Conservation (phyloP, 2,888 invertebrate genomes). For the Agrochola macilenta region DNA sequence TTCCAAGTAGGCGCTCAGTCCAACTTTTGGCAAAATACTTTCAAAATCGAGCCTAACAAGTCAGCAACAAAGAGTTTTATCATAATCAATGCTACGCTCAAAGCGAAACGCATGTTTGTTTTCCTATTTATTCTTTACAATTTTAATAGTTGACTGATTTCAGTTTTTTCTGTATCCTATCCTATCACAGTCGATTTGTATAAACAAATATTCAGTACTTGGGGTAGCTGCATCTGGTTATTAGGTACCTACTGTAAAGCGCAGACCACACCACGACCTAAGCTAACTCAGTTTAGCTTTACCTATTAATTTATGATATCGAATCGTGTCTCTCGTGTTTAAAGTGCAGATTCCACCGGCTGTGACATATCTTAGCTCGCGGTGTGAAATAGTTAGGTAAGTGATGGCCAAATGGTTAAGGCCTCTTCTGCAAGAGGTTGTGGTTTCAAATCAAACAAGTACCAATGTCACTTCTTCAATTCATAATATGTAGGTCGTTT, state of each 20-base stretch:
- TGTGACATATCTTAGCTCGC: too few species aligned
- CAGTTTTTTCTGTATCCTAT: not conserved
- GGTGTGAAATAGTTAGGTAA: too few species aligned
- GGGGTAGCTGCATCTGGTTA: not conserved
- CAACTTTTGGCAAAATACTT: not conserved
- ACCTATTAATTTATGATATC: too few species aligned
- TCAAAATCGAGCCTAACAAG: not conserved
- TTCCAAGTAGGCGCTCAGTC: not conserved
- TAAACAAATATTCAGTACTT: not conserved
- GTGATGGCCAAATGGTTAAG: not conserved
- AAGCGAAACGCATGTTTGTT: conserved; percentile 3
- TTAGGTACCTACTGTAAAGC: not conserved
- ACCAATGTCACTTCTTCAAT: too few species aligned
- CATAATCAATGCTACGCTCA: not conserved
- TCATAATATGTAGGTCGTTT: too few species aligned
- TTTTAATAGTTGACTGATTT: not conserved
- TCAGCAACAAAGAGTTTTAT: not conserved
- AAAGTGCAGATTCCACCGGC: too few species aligned
- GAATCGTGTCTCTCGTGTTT: too few species aligned
- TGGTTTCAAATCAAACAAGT: not conserved
- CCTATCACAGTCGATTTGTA: not conserved
- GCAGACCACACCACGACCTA: not conserved
- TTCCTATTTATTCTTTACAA: not conserved
- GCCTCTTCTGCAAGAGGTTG: too few species aligned
- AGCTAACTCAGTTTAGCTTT: not conserved